Base-by-base conservation (phyloP, 2,888 invertebrate genomes). In the Lucinisca nassula region DNA sequence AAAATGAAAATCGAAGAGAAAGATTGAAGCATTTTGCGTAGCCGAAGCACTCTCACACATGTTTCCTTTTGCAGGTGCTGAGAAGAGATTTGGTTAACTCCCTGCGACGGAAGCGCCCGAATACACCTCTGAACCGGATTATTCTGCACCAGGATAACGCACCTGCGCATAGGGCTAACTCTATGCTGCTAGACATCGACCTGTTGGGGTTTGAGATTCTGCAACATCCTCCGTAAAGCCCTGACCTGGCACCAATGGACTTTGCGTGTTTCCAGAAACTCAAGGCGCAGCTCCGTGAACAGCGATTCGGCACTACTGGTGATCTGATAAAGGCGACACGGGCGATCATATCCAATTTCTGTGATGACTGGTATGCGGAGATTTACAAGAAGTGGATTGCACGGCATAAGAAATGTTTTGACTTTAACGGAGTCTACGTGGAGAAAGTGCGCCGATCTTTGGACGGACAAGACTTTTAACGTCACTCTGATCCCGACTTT, bases 1-100 rank as follows among this genome's bases (percentile, higher is more conserved):
- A n/a, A n/a, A n/a, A n/a, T n/a, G n/a, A n/a, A n/a, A n/a, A n/a
- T n/a, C n/a, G n/a, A n/a, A n/a, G n/a, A n/a, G n/a, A n/a, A n/a
- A n/a, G n/a, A n/a, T n/a, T n/a, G n/a, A n/a, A n/a, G n/a, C n/a
- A n/a, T n/a, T n/a, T n/a, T n/a, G n/a, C n/a, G n/a, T n/a, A n/a
- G n/a, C n/a, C n/a, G n/a, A n/a, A n/a, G n/a, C n/a, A n/a, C n/a
- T n/a, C n/a, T n/a, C n/a, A n/a, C n/a, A n/a, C n/a, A n/a, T n/a
- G n/a, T n/a, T n/a, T n/a, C n/a, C n/a, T n/a, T n/a, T n/a, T n/a
- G 24, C 77, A 77, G 77, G 77, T 77, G 30, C 58, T 77, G 51
- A 27, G 77, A 32, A n/a, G n/a, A n/a, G n/a, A n/a, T n/a, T n/a
- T n/a, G n/a, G n/a, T n/a, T n/a, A n/a, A n/a, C n/a, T n/a, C n/a